Evolutionary conservation across 2,113 vertebrate genomes (phyloP).

Genomic region (Clinocottus analis): DNA sequence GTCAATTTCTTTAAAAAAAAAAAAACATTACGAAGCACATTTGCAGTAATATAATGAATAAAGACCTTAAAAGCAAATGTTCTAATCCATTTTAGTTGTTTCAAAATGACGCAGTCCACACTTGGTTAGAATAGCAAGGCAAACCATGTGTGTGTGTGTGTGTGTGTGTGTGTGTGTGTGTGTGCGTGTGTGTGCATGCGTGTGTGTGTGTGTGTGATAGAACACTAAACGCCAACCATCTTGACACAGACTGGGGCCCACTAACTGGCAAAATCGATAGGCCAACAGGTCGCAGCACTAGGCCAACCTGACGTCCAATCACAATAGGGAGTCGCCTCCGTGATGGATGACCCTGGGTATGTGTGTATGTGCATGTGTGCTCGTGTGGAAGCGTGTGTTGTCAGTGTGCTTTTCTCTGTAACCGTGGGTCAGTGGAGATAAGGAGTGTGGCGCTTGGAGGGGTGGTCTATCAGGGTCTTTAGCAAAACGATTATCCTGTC

Average conservation of each 20-base stretch:
- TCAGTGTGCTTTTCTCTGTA: constrained; percentile 45
- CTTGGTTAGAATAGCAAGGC: no score
- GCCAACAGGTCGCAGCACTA: constrained; percentile 68
- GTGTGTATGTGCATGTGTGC: constrained; percentile 39
- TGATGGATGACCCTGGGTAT: constrained; percentile 71
- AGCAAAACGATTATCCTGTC: constrained; percentile 24
- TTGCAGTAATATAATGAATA: no score
- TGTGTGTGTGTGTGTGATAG: constrained; percentile 34
- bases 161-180: background rate
- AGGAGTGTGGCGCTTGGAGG: constrained; percentile 19
- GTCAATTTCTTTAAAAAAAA: no score
- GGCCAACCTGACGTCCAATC: constrained; percentile 70
- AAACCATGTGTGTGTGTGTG: constrained; percentile 4
- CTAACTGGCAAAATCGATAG: constrained; percentile 72
- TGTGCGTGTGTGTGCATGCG: constrained; percentile 1
- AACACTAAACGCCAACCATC: constrained; percentile 59
- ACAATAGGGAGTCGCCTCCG: constrained; percentile 50
- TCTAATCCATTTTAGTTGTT: no score
- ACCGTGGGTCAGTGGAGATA: constrained; percentile 58
- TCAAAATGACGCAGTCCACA: no score
- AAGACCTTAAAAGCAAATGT: no score
- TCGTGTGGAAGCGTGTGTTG: constrained; percentile 25
- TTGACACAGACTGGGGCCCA: constrained; percentile 54
- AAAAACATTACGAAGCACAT: no score
- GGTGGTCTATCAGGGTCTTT: constrained; percentile 33